Evolutionary conservation across 2,113 vertebrate species (phyloP).

Genomic region (Otus sunia): DNA sequence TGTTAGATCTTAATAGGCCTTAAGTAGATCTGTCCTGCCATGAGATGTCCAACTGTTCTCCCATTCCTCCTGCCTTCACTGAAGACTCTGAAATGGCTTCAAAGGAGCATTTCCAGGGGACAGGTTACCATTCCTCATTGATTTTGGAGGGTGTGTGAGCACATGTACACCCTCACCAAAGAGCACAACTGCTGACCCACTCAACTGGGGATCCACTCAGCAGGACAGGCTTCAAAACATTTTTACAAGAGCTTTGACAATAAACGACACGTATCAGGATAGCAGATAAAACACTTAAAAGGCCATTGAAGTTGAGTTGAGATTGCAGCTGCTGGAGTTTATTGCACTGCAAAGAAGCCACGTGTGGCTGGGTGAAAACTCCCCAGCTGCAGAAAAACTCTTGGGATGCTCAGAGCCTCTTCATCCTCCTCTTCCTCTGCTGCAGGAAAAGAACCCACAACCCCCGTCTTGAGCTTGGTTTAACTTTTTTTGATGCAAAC

Average conservation of each 20-base stretch:
- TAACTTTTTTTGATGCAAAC: background rate
- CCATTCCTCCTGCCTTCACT: background rate
- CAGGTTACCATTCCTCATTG: background rate
- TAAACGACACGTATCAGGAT: background rate
- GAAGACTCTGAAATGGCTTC: slow-evolving; percentile 1
- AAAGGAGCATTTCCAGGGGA: slow-evolving; percentile 20
- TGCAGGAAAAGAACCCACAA: background rate
- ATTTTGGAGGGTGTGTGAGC: background rate
- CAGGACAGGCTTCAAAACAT: background rate
- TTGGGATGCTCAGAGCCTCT: background rate
- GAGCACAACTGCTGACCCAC: background rate
- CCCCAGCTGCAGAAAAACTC: background rate
- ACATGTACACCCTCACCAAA: accelerated
- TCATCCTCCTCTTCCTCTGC: background rate
- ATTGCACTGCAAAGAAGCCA: background rate
- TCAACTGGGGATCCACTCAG: background rate
- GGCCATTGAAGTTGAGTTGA: accelerated
- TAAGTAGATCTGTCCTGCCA: background rate
- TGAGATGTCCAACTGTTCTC: background rate
- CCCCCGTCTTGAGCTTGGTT: accelerated
- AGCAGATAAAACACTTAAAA: background rate
- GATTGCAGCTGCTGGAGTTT: background rate
- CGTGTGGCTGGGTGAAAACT: background rate
- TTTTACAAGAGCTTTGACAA: background rate
- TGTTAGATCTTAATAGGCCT: background rate